These are phyloP conservation scores for Xenopus tropicalis DNA, from an alignment of 2,113 vertebrate genomes.

Conservation along the genomic window DNA sequence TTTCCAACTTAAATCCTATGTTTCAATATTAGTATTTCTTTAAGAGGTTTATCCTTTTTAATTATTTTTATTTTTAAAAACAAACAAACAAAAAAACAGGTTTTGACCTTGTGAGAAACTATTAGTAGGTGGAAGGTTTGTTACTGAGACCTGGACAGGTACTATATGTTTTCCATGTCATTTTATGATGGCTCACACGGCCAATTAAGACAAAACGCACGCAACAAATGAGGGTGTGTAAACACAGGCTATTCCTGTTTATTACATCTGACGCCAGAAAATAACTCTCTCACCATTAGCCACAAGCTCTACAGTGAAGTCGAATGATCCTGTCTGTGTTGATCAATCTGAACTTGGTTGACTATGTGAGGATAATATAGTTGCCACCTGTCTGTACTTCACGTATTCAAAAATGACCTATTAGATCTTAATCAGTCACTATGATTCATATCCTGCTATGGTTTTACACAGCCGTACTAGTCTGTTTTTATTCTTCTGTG, in stretches of 20 bases:
- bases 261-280: constrained; percentile 38
- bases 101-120: background rate
- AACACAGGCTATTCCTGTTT: constrained; percentile 28
- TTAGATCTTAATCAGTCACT: background rate
- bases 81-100: no score
- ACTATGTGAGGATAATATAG: background rate
- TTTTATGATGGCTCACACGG: constrained; percentile 26
- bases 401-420: background rate
- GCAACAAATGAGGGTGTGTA: constrained; percentile 33
- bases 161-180: constrained; percentile 3
- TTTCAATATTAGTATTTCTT: no score
- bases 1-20: no score
- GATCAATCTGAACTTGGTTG: background rate
- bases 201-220: constrained; percentile 27
- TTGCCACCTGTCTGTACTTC: constrained; percentile 5
- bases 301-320: constrained; percentile 10
- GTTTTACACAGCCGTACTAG: background rate
- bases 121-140: constrained; percentile 6
- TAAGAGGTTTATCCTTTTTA: no score
- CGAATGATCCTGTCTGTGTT: background rate
- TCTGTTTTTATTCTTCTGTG: no score
- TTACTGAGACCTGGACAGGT: background rate
- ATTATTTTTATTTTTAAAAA: no score
- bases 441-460: background rate
- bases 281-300: constrained; percentile 31